Evolutionary conservation across 2,888 invertebrate species (phyloP), one percentile per base, ranked within the genome.

Genomic region (Drosophila monieri): DNA sequence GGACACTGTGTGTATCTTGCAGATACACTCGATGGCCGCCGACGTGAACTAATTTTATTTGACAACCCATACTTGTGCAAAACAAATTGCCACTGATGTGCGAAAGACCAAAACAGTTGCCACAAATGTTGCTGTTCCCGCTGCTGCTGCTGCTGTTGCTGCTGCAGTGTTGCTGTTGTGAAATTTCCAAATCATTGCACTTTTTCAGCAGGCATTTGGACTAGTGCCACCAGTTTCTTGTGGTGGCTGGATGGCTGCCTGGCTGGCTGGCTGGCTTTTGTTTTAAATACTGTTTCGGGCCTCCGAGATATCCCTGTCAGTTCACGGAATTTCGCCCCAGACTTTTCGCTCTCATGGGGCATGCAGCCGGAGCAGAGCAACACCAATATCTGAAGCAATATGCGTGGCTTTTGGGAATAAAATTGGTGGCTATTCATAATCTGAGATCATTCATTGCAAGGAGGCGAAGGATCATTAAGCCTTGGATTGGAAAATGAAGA

Each of bases 81-180:
- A 90, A 81, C 90, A 89, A 89, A 89, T 89, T 89, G 89, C 90
- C 88, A 89, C 89, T 89, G 89, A 89, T 90, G 89, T 89, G 89
- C 88, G 90, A 90, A 90, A 80, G 87, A 83, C 80, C 83, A 80
- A 85, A 88, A 70, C 85, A 88, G 78, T 76, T 75, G 68, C 58
- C 62, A 61, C 60, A 69, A 27, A 58, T 49, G 60, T 55, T 61
- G 69, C 41, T 58, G 61, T 43, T 51, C 67, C 25, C 30, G 68
- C 12, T 25, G 67, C 35, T 44, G 52, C 18, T 59, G 55, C 43
- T 21, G 49, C 30, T 43, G 65, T 21, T 32, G 67, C 43, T 51
- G 67, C 43, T 30, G 35, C 23, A 30, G 55, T 27, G 37, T 58
- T 74, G 55, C 54, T 64, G 72, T 73, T 64, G 67, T 73, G 77